Evolutionary conservation across 1,140 invertebrate species (phyloP).

Genomic region (roundworm (Caenorhabditis elegans)): WBcel235 BX284605.5:10482501-10483000

Average conservation of each 20-base stretch:
- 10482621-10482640: slow-evolving; percentile 42
- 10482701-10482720: slow-evolving; percentile 46
- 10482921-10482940: slow-evolving; percentile 48
- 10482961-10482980: too few species aligned
- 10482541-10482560: slow-evolving; percentile 55
- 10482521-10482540: slow-evolving; percentile 49
- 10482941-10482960: slow-evolving; percentile 48
- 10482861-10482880: slow-evolving; percentile 49
- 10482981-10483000: too few species aligned
- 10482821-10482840: slow-evolving; percentile 37
- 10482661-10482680: slow-evolving; percentile 44
- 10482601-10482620: slow-evolving; percentile 46
- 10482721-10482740: slow-evolving; percentile 25
- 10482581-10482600: slow-evolving; percentile 51
- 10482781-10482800: neutral
- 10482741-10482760: slow-evolving; percentile 7
- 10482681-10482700: slow-evolving; percentile 46
- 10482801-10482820: slow-evolving; percentile 37
- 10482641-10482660: slow-evolving; percentile 43
- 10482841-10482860: slow-evolving; percentile 45
- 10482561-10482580: slow-evolving; percentile 51
- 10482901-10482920: slow-evolving; percentile 59
- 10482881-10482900: slow-evolving; percentile 55
- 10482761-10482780: neutral
- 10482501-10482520: slow-evolving; percentile 52